Evolutionary conservation across 2,113 vertebrate genomes (phyloP).

Genomic region (Haplochromis vanheusdeni): DNA sequence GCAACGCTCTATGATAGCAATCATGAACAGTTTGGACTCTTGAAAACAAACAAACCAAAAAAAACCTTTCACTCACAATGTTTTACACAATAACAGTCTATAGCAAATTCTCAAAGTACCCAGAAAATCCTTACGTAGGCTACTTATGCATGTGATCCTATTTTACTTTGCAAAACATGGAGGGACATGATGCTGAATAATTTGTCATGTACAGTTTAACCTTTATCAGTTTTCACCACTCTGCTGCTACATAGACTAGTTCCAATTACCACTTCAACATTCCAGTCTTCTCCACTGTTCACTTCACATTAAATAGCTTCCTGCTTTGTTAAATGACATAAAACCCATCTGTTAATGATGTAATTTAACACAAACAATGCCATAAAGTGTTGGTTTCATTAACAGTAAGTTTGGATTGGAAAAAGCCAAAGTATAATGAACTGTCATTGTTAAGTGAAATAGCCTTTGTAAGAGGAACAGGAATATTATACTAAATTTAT

Average conservation of each 20-base stretch:
- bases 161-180: not conserved
- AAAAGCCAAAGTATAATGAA: not conserved
- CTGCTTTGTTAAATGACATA: not conserved
- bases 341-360: not conserved
- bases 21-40: not conserved
- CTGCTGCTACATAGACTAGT: not conserved
- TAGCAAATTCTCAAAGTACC: not conserved
- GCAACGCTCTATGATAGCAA: not conserved
- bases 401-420: not conserved
- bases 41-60: not conserved
- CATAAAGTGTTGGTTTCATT: not conserved
- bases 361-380: not conserved
- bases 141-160: not conserved
- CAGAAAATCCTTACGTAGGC: not conserved
- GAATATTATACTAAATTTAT: not conserved
- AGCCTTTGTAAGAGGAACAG: not conserved
- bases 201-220: not conserved
- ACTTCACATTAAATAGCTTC: not conserved
- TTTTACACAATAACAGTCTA: not conserved
- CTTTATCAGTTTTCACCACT: not conserved
- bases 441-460: not conserved
- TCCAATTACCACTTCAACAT: not conserved
- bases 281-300: not conserved
- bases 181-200: not conserved
- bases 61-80: not conserved